phyloP scores from a whole-genome alignment of 2,113 vertebrate genomes.

The Semnornis frantzii region DNA sequence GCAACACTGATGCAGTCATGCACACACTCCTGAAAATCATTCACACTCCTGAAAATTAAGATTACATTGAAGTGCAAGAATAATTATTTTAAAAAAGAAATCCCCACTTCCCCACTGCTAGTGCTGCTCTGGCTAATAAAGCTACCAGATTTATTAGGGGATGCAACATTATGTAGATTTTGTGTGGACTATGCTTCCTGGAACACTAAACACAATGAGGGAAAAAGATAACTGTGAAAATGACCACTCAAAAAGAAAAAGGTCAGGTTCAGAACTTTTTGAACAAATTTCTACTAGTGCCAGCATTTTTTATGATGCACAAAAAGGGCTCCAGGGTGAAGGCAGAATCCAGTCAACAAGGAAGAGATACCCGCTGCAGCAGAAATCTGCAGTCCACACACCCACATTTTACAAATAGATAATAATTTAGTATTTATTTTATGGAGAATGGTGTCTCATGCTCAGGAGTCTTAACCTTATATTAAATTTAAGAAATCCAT shows the following conservation, averaged over 20 bases:
- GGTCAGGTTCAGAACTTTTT: neutral
- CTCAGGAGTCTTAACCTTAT: neutral
- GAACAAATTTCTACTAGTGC: neutral
- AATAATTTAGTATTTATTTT: neutral
- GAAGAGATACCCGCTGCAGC: neutral
- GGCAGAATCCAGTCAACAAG: neutral
- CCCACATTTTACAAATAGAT: neutral
- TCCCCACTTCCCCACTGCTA: neutral
- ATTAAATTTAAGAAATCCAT: neutral
- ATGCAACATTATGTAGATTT: neutral
- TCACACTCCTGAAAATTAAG: neutral
- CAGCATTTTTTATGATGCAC: neutral
- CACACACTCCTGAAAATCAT: neutral
- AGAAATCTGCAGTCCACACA: neutral
- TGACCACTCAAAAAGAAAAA: neutral
- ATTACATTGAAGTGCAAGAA: neutral
- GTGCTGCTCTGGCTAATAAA: neutral
- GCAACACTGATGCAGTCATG: neutral
- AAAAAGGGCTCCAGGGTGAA: neutral
- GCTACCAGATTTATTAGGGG: neutral
- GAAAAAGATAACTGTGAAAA: constrained; percentile 2
- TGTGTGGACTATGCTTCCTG: neutral
- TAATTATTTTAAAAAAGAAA: neutral
- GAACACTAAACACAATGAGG: neutral
- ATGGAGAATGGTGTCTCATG: neutral